Base-by-base conservation (phyloP, 2,113 vertebrate species). In the Oceanodroma tethys region DNA sequence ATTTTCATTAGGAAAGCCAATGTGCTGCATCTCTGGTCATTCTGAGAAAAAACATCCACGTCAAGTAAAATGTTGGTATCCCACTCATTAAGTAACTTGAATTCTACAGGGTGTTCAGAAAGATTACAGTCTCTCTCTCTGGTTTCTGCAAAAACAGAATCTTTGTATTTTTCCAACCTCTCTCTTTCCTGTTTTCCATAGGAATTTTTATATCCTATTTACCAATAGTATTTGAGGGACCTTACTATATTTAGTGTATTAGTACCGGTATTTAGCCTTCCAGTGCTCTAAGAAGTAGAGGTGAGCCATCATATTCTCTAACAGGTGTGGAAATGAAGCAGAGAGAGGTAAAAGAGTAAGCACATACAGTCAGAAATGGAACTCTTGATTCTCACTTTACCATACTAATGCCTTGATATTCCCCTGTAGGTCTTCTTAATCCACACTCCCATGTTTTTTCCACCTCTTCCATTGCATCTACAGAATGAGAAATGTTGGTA, bases 1-100 rank as follows among this genome's bases (percentile, higher is more conserved):
- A 30, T 95, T 97, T 94, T 96, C 92, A 71, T 92, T 88, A 90
- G 55, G 86, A 86, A 90, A 48, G 63, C 29, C 53, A 60, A 32
- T 6, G 34, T 59, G 38, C 55, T 81, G n/a, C 38, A 48, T 60
- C 38, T 87, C 56, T 91, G 81, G 58, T 90, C 65, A 65, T 81
- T 47, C 43, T 65, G 65, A 65, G 86, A 19, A 32, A 81, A 94
- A 92, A 52, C 29, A 48, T 2, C 66, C 48, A 68, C 9, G 6
- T n/a, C 71, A 70, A 60, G 36, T 42, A 16, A 84, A 87, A 16
- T 27, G 12, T 13, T 48, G 36, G 25, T 52, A 36, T 65, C 47
- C 84, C 68, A 30, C 36, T 90, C 9, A 0, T 48, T 72, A 70
- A 82, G n/a, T 5, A 22, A 59, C 29, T 53, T 78, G 47, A 59